Base-by-base conservation (phyloP, 2,888 invertebrate genomes). In the Muschampia plurimacula region DNA sequence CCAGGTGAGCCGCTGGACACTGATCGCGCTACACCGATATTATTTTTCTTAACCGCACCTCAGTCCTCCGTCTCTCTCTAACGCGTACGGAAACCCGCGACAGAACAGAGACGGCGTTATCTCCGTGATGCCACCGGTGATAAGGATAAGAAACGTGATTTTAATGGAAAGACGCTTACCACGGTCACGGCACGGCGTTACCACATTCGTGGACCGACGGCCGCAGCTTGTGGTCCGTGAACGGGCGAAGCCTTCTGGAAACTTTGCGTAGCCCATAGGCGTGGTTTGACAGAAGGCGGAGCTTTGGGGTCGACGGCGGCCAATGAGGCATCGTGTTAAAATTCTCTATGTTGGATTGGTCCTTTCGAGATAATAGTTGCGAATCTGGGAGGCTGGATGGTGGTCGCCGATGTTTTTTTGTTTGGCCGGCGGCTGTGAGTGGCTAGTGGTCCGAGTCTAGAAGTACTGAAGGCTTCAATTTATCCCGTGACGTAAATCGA, bases 331-430 rank as follows among this genome's bases (percentile, higher is more conserved):
- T 74, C 63, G 39, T 73, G 69, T 66, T 73, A 75, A n/a, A n/a
- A 74, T 74, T 82, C 82, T 83, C 81, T 83, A 83, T 83, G 77
- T 84, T 80, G 87, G 85, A 93, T 94, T 94, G 93, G 94, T 79
- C 77, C 83, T 69, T 69, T 76, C 79, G 89, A 93, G 93, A 93
- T 92, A 90, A 91, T 90, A 89, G 88, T 91, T 76, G 92, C 93
- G 90, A 92, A 93, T 91, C 89, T 90, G 86, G 90, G 94, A 93
- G 92, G 93, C 93, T 93, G 93, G 88, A 85, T 87, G 84, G 82
- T 81, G 80, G 57, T 57, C 75, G 79, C 81, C 84, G 84, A 84
- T 83, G 84, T 84, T 89, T 89, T 89, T 89, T 89, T 91, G 83
- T 81, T 83, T 41, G 32, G 55, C 74, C 73, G 57, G 75, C 65